These are phyloP conservation scores for Pangasianodon hypophthalmus DNA, from an alignment of 2,113 vertebrate genomes.

Conservation along the genomic window DNA sequence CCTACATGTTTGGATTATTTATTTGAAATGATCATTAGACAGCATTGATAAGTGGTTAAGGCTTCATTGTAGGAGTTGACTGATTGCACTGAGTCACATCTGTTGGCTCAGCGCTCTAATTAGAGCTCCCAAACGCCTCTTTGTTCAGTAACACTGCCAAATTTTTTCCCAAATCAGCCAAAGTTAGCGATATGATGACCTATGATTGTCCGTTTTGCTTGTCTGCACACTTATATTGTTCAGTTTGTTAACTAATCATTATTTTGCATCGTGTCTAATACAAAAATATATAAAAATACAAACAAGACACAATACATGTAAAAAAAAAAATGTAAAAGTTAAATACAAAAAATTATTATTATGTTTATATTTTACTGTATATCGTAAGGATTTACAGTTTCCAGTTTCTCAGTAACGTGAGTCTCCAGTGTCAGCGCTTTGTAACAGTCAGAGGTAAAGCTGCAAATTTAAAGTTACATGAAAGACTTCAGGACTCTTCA, in stretches of 20 bases:
- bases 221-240: neutral
- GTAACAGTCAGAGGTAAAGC: too few relatives aligned
- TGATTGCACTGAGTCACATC: slow-evolving; percentile 27
- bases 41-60: neutral
- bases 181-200: slow-evolving; percentile 6
- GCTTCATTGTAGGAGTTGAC: neutral
- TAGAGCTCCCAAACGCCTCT: slow-evolving; percentile 6
- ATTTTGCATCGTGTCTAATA: neutral
- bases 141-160: neutral
- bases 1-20: neutral
- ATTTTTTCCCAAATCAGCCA: neutral
- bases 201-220: slow-evolving; percentile 8
- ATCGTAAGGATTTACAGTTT: too few relatives aligned
- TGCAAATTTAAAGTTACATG: too few relatives aligned
- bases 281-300: neutral
- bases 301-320: neutral
- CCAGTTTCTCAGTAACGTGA: neutral
- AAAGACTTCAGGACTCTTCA: too few relatives aligned
- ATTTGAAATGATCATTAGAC: neutral
- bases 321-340: neutral
- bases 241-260: neutral
- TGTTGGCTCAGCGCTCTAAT: slow-evolving; percentile 26
- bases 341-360: neutral
- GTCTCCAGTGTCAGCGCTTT: too few relatives aligned
- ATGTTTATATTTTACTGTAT: too few relatives aligned